Evolutionary conservation across 53 echinoderm and acorn worm genomes (phyloP), one percentile per base, ranked within the genome.

Genomic region (Arbacia lixula): DNA sequence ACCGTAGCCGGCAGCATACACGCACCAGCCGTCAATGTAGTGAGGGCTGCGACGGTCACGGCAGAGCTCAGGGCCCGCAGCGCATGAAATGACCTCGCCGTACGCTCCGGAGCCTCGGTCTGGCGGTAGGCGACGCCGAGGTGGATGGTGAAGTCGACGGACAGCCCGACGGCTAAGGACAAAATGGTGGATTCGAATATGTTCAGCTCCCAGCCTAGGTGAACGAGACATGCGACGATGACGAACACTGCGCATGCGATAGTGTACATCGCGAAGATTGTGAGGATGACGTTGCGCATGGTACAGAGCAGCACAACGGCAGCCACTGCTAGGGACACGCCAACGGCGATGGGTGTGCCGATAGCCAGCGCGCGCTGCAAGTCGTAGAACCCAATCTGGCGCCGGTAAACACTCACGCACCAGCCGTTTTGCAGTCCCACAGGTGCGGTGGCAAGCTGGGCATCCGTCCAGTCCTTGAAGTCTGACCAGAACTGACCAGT

Each of bases 1-100:
- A n/a, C n/a, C n/a, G n/a, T n/a, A n/a, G 95, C 77, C 0, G 88
- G 87, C 40, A 95, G 73, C 95, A 95, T 95, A 22, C 84, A 37
- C 0, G 91, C 88, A 25, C 95, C 95, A 5, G 95, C 90, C 1
- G 84, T 74, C 56, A 91, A 91, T 3, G 90, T 95, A 1, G 95
- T 90, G 4, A 95, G 14, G 5, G 93, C 93, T 4, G 95, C 95
- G 57, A 91, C 84, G 0, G 92, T 81, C 66, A 90, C 89, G 0
- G 95, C 86, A 0, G 93, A 86, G 12, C 69, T 83, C 28, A 95
- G 53, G 1, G 83, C 68, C 10, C 66, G 42, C 37, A 94, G 79
- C 2, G 91, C 87, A 66, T 60, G 89, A 1, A 30, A 20, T 4
- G 54, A 76, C 12, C 91, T 60, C 12, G 50, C 38, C 29, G 37